Evolutionary conservation across 2,113 vertebrate species (phyloP), one percentile per base, ranked within the genome.

Genomic region (Varanus salvator): DNA sequence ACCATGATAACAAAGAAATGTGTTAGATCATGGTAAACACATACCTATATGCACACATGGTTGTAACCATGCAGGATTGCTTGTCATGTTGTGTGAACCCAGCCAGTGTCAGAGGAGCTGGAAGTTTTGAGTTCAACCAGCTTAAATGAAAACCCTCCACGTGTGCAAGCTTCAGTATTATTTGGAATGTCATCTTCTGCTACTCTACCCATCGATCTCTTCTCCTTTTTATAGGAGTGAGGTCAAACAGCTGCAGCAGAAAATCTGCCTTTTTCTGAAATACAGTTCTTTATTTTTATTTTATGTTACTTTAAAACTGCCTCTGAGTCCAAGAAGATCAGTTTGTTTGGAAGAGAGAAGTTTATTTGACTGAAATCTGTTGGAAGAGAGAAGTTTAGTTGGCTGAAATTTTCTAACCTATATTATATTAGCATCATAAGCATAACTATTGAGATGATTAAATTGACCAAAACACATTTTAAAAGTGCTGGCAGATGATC

Each of bases 401-500:
- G 25, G 21, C 74, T 68, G 74, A 90, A 71, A 57, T 85, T 50
- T 78, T 85, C 15, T 17, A 90, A 44, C 68, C 80, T 38, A 17
- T 2, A 84, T 54, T 75, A 93, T 91, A 31, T 80, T 84, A 91
- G 54, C 0, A 50, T 48, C 85, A 71, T 80, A 81, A 84, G 94
- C 82, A 91, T 84, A 8, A 0, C 66, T 29, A 54, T 17, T 44
- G 64, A 91, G 78, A 75, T 86, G 77, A 94, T 94, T 93, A 93
- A 96, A 92, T 81, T 89, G 76, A 77, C 80, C 54, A 44, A 92
- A 93, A 92, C 0, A 0, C 50, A 69, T 88, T 93, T 88, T 4
- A 84, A 86, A 94, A 93, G 34, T 88, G 64, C 71, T 95, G 84
- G 87, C 87, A 74, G 83, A 44, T 92, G 90, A 74, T 44, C 50